Percentiles rank a stretch among this genome's conserved stretches.
These are phyloP conservation scores for Drosophila fulvimacula DNA, from an alignment of 2,888 invertebrate species.

Conservation along the genomic window DNA sequence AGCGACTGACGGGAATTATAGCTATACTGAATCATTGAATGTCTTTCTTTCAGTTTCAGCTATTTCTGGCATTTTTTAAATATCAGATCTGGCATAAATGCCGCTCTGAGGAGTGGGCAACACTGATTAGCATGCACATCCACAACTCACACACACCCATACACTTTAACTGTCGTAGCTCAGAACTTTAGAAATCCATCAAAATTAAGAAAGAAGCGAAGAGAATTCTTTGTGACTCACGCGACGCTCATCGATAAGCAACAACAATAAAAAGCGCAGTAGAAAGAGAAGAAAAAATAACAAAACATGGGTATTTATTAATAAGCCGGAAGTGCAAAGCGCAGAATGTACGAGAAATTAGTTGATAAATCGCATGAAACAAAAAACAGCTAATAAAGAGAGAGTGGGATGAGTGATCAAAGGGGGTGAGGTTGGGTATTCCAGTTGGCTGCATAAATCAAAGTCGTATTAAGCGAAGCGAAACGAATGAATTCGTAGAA, in stretches of 20 bases:
- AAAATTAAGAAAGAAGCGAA: constrained; percentile 3
- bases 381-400: constrained; percentile 16
- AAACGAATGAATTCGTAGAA: constrained; percentile 48
- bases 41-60: no score
- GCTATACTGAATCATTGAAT: no score
- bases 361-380: constrained; percentile 42
- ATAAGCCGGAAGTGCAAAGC: constrained; percentile 52
- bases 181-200: constrained; percentile 5
- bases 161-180: background rate
- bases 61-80: no score
- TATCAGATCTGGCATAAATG: no score
- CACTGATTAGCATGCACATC: constrained; percentile 1
- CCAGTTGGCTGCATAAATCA: constrained; percentile 47
- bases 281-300: constrained; percentile 18
- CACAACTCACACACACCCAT: background rate
- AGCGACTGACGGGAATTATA: no score
- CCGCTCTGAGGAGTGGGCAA: no score
- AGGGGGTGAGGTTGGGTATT: background rate
- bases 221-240: constrained; percentile 37
- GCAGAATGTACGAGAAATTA: constrained; percentile 45
- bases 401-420: background rate
- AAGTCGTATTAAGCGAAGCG: constrained; percentile 49
- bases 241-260: constrained; percentile 34
- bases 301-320: constrained; percentile 28
- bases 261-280: constrained; percentile 39